Evolutionary conservation across 2,797 vertebrate genomes (phyloP).

Genomic region (Hemitrygon akajei): DNA sequence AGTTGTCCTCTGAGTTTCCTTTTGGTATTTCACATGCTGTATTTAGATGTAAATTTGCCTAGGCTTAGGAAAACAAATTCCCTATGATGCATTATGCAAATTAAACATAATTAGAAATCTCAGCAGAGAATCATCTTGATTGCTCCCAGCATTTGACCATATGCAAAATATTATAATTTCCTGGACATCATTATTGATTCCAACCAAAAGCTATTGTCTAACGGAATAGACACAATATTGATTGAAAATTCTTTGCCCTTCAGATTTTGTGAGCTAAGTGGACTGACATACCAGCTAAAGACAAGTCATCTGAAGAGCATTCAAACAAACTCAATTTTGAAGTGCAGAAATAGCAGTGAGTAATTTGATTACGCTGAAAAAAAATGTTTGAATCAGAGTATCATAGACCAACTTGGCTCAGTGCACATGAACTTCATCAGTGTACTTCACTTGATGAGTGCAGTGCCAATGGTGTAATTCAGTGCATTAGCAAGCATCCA

Average conservation of each 20-base stretch:
- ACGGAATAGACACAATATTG: not conserved
- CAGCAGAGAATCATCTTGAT: not conserved
- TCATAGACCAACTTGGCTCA: too few relatives aligned
- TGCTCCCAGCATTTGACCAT: not conserved
- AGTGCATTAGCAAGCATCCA: too few relatives aligned
- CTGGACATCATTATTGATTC: not conserved
- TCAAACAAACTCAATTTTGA: not conserved
- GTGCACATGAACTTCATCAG: too few relatives aligned
- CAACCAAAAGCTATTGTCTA: not conserved
- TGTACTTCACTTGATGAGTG: too few relatives aligned
- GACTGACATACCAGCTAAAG: not conserved
- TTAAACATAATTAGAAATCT: not conserved
- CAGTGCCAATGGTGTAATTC: too few relatives aligned
- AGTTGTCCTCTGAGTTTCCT: not conserved
- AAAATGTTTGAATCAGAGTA: too few relatives aligned
- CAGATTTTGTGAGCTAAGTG: not conserved
- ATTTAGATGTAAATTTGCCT: slow-evolving; percentile 10
- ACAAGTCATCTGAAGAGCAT: not conserved
- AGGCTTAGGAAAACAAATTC: not conserved
- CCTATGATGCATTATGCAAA: not conserved
- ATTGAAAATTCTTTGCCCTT: not conserved
- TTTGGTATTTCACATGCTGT: not conserved
- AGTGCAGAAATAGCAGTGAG: not conserved
- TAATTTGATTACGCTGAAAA: too few relatives aligned
- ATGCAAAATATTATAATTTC: not conserved